These are phyloP conservation scores for Anoplopoma fimbria DNA, from an alignment of 2,113 vertebrate species.

Conservation along the genomic window DNA sequence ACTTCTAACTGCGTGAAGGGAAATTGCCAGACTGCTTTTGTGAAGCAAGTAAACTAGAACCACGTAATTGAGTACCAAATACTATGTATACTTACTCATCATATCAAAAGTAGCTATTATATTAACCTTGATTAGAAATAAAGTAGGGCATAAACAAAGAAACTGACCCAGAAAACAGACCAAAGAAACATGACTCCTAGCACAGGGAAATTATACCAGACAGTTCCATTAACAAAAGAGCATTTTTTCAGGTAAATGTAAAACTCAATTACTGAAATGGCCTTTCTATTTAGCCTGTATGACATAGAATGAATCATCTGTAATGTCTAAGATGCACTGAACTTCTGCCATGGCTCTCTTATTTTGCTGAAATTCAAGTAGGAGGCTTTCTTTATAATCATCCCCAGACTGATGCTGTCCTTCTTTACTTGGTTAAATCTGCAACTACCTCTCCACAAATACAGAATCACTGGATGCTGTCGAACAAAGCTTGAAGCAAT, in stretches of 20 bases:
- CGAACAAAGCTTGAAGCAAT: conserved; percentile 11
- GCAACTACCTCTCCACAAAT: conserved; percentile 12
- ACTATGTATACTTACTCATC: background rate
- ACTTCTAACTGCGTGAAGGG: background rate
- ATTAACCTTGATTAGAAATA: background rate
- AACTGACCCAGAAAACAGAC: background rate
- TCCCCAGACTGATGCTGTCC: conserved; percentile 11
- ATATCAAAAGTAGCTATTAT: background rate
- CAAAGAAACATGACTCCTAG: background rate
- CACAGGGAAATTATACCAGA: conserved; percentile 3
- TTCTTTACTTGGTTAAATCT: conserved; percentile 17
- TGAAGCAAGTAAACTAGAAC: background rate
- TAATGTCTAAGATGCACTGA: conserved; percentile 25
- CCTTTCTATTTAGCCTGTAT: conserved; percentile 6
- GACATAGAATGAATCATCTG: conserved; percentile 2
- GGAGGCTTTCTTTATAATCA: conserved; percentile 18
- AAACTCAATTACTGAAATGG: conserved; percentile 11
- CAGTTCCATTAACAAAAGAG: background rate
- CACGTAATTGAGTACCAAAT: background rate
- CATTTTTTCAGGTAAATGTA: conserved; percentile 13
- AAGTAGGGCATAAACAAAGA: background rate
- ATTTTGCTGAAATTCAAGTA: conserved; percentile 13
- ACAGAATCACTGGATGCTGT: background rate
- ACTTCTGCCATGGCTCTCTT: background rate
- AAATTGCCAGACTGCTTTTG: background rate